These are phyloP conservation scores for Passerina amoena DNA, from an alignment of 2,113 vertebrate species.

Conservation along the genomic window DNA sequence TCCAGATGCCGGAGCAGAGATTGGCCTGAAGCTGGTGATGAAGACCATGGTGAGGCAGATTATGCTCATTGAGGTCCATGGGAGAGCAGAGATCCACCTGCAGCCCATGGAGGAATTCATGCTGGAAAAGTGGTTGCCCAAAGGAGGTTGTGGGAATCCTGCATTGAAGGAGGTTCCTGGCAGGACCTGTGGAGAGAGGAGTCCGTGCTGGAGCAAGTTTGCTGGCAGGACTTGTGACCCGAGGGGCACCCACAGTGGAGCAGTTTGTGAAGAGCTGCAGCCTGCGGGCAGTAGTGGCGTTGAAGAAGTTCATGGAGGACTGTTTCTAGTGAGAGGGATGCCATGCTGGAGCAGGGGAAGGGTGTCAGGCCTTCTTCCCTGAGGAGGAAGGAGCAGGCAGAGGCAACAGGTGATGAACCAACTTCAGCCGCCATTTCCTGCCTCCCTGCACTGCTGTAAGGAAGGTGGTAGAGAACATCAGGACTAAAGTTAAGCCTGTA, in stretches of 20 bases:
- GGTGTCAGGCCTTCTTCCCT: neutral
- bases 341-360: neutral
- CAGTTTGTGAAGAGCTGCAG: neutral
- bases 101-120: neutral
- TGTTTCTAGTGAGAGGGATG: neutral
- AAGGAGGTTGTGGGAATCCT: neutral
- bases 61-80: neutral
- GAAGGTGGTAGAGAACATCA: neutral
- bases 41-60: neutral
- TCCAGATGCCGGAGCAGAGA: fast-evolving
- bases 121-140: neutral
- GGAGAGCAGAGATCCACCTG: neutral
- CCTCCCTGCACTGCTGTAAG: neutral
- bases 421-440: neutral
- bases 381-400: neutral
- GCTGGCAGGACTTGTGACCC: neutral
- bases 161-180: neutral
- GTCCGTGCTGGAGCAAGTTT: neutral
- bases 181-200: neutral
- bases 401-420: neutral
- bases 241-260: fast-evolving
- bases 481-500: neutral
- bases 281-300: neutral
- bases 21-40: neutral
- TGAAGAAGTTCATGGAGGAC: neutral